Conservation (phyloP, 1,140 invertebrate species). For the Rhizoglyphus robini region DNA sequence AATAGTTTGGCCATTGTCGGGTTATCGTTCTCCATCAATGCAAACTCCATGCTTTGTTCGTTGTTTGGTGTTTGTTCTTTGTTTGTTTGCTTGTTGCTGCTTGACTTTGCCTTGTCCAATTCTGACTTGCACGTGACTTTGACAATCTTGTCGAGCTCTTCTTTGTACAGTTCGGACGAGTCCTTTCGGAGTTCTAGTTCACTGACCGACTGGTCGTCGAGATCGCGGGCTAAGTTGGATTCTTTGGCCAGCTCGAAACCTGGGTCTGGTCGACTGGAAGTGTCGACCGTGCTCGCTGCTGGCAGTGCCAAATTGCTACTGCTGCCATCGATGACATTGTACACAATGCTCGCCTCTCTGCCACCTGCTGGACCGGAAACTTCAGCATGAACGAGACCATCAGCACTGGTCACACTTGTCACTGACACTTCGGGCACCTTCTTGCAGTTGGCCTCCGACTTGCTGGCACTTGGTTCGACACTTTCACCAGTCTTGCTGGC, state of each 20-base stretch:
- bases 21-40: neutral
- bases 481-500: too few species aligned
- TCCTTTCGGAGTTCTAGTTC: neutral
- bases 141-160: neutral
- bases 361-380: too few species aligned
- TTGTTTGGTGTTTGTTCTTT: neutral
- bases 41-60: neutral
- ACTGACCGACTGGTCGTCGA: neutral
- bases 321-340: slow-evolving; percentile 32
- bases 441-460: too few species aligned
- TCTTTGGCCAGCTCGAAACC: neutral
- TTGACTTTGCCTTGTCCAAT: neutral
- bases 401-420: too few species aligned
- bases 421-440: too few species aligned
- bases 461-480: too few species aligned
- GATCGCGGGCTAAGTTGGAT: neutral
- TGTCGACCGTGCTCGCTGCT: neutral
- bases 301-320: slow-evolving; percentile 6
- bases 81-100: neutral
- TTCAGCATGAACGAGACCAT: too few species aligned
- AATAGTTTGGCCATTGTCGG: neutral
- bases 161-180: neutral
- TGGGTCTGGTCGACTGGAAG: neutral
- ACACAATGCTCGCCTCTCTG: too few species aligned
- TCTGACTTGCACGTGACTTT: neutral